Base-by-base conservation (phyloP, 1,140 invertebrate species). In the Caerostris darwini region DNA sequence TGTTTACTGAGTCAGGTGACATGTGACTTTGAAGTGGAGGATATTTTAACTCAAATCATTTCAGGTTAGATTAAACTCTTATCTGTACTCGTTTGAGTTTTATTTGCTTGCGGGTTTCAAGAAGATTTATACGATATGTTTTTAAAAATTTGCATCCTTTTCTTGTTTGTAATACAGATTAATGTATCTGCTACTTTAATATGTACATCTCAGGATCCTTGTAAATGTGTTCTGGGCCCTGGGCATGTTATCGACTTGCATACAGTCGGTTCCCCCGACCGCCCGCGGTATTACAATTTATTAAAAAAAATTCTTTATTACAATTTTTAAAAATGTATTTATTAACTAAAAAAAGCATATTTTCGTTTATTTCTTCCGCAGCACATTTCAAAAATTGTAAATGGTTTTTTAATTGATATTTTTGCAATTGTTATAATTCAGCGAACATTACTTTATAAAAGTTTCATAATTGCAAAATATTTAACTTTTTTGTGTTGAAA, bases 161-260 rank as follows among this genome's bases (percentile, higher is more conserved):
- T 82, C 1, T 8, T 82, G 17, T 34, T 77, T 57, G 19, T 69
- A 54, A 17, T 90, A 17, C 14, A n/a, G 56, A 2, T 19, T 34
- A 7, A 3, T 8, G 12, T 90, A 14, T 81, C 34, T n/a, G 69
- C 34, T 57, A 90, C 87, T 14, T 5, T 7, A 14, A 17, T 91
- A 12, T 91, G 90, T 91, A 17, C 19, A 17, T 50, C 17, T 61
- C 54, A 82, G 17, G 59, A n/a, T 59, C 71, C 90, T 61, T 91
- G 90, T n/a, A 81, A 59, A 61, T 91, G 90, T 91, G 77, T 61
- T 59, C 6, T 59, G 5, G 77, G 56, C 8, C 2, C 8, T 14
- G 77, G 57, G 57, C 3, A 53, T 12, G 57, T 61, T 5, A n/a
- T 91, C 50, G 90, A 91, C 19, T 82, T 91, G 58, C 59, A 71